Conservation (phyloP, 2,888 invertebrate species). For the Celastrina argiolus region DNA sequence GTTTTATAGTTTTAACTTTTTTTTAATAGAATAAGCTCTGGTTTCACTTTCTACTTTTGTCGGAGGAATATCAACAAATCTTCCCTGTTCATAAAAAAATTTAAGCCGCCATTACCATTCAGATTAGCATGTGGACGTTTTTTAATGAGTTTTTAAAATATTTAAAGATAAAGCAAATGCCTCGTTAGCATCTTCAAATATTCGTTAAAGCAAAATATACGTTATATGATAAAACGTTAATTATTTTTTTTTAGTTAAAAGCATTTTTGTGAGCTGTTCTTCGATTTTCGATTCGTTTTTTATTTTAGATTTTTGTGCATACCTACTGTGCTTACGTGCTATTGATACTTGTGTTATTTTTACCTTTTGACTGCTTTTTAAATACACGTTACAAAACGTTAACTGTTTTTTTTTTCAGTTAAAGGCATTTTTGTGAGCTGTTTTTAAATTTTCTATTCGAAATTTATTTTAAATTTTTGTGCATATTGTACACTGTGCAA, state of each 20-base stretch:
- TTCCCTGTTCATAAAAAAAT: background rate
- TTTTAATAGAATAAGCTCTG: too few species aligned
- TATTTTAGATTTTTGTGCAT: background rate
- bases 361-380: background rate
- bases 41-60: too few species aligned
- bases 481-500: too few species aligned
- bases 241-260: background rate
- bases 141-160: conserved; percentile 23
- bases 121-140: background rate
- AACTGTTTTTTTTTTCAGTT: too few species aligned
- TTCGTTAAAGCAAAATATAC: background rate
- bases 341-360: background rate
- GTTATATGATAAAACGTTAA: background rate
- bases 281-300: conserved; percentile 2
- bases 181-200: conserved; percentile 14
- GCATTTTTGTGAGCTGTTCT: background rate
- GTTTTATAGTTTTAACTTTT: too few species aligned
- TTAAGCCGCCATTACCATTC: background rate
- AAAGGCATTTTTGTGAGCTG: too few species aligned
- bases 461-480: too few species aligned
- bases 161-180: background rate
- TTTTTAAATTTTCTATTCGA: too few species aligned
- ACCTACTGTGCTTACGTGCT: background rate
- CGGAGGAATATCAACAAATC: background rate
- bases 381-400: background rate